Conservation (phyloP, 1,140 invertebrate genomes). For the Conus ventricosus region DNA sequence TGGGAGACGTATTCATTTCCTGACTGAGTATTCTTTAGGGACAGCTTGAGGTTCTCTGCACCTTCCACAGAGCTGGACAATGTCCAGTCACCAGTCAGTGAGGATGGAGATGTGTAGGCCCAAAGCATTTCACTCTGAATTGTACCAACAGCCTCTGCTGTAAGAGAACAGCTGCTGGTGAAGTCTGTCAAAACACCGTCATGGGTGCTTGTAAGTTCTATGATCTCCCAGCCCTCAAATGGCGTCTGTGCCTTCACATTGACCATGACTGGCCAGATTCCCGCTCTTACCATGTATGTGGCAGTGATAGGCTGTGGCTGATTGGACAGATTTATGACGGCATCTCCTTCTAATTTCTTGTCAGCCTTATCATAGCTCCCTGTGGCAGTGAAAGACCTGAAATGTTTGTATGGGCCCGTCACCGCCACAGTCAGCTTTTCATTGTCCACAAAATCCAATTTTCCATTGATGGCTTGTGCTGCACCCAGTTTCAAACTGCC, state of each 20-base stretch:
- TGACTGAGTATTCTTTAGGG: conserved; percentile 16
- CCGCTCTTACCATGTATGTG: conserved; percentile 25
- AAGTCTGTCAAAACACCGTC: conserved; percentile 34
- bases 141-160: conserved; percentile 23
- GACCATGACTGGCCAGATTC: conserved; percentile 14
- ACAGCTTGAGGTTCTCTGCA: conserved; percentile 43
- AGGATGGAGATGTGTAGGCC: conserved; percentile 7
- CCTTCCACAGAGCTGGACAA: conserved; percentile 43
- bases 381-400: conserved; percentile 1
- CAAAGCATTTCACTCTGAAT: conserved; percentile 12
- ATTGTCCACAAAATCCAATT: conserved; percentile 6
- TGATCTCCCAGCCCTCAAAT: conserved; percentile 36
- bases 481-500: background rate
- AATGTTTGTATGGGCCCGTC: conserved; percentile 22
- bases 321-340: background rate
- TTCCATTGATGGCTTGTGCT: background rate
- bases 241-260: conserved; percentile 41
- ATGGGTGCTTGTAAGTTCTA: conserved; percentile 35
- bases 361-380: background rate
- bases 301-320: conserved; percentile 7
- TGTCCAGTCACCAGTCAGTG: conserved; percentile 36
- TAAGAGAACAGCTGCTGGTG: conserved; percentile 22
- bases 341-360: conserved; percentile 10
- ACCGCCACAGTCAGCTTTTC: conserved; percentile 3
- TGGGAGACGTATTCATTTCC: conserved; percentile 7